A percentile compares a stretch with the other conserved stretches of the same genome.
phyloP scores from a whole-genome alignment of 2,113 vertebrate species.

The Podocnemis expansa region DNA sequence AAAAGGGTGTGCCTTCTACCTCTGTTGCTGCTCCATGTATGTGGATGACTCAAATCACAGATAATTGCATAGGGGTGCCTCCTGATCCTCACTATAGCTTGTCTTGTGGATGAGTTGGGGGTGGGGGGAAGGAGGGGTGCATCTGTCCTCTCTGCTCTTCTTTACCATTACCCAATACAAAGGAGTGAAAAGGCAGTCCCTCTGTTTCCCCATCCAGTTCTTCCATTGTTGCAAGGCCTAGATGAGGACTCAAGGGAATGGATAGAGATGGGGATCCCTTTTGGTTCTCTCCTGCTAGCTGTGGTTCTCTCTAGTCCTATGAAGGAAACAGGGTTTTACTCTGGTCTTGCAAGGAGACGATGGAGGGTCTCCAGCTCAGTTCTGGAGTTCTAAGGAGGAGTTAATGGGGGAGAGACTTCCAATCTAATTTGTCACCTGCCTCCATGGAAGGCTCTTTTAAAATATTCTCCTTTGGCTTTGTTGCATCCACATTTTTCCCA shows the following conservation, averaged over 20 bases:
- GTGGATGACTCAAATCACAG: no score
- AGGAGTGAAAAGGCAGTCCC: neutral
- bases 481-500: neutral
- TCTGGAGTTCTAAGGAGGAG: neutral
- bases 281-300: neutral
- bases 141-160: no score
- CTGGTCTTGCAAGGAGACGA: neutral
- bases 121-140: no score
- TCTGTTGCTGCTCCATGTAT: no score
- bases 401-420: neutral
- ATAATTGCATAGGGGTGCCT: no score
- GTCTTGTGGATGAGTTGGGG: no score
- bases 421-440: neutral
- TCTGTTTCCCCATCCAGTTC: neutral
- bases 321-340: neutral
- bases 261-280: neutral
- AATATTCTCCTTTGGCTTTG: neutral
- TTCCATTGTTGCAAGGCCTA: neutral
- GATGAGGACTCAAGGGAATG: neutral
- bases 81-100: no score
- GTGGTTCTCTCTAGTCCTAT: neutral
- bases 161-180: no score
- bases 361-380: neutral
- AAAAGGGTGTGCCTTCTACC: no score
- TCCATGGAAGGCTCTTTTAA: rapidly evolving